phyloP scores from a whole-genome alignment of 1,140 invertebrate genomes.

The Spodoptera litura region DNA sequence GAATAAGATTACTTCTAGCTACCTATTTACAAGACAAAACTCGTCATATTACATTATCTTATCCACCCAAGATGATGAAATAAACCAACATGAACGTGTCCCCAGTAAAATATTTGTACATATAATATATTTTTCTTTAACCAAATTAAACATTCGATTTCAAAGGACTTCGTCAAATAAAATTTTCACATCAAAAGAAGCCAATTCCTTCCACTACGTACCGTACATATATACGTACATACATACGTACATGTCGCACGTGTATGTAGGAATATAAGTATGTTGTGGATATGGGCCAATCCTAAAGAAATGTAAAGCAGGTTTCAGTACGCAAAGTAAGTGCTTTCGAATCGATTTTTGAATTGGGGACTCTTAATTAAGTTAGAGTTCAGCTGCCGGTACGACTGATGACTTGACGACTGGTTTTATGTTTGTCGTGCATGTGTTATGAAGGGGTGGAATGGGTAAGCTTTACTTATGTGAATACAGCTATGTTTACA shows the following conservation, averaged over 20 bases:
- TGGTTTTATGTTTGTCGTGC: too few species aligned
- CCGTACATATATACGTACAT: neutral
- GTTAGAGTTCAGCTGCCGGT: neutral
- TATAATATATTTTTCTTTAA: conserved; percentile 18
- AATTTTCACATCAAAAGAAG: conserved; percentile 25
- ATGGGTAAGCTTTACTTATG: too few species aligned
- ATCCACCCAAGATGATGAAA: too few species aligned
- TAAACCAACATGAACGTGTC: too few species aligned
- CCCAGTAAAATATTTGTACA: conserved; percentile 6
- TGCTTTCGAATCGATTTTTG: neutral
- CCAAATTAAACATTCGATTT: conserved; percentile 32
- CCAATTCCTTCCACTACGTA: conserved; percentile 15
- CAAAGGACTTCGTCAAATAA: conserved; percentile 1
- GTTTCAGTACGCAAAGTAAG: neutral
- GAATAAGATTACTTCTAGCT: too few species aligned
- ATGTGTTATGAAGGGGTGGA: too few species aligned
- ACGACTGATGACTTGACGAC: too few species aligned
- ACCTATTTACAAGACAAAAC: too few species aligned
- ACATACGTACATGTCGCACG: too few species aligned
- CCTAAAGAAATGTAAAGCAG: neutral
- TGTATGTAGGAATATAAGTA: too few species aligned
- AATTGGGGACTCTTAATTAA: neutral
- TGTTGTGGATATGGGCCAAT: neutral
- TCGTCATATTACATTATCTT: too few species aligned
- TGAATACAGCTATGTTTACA: too few species aligned